Conservation (phyloP, 2,113 vertebrate genomes). For the Bambusicola thoracicus region DNA sequence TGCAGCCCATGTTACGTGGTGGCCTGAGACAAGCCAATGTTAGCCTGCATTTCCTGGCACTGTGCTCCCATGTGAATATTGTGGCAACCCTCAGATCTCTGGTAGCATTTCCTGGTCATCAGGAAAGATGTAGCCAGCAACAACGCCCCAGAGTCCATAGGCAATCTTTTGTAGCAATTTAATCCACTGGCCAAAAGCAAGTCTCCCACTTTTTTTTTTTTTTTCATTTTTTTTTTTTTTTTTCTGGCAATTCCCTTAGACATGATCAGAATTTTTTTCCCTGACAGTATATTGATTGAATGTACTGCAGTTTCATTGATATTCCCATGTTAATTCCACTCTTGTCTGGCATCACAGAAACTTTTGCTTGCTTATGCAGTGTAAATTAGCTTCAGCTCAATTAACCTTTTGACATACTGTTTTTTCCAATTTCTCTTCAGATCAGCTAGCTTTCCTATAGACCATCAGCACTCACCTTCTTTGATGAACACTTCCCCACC, state of each 20-base stretch:
- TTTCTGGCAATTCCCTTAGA: background rate
- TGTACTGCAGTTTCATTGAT: conserved; percentile 18
- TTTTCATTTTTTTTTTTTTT: background rate
- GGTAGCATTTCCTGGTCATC: background rate
- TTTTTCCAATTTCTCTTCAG: conserved; percentile 35
- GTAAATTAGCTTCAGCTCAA: conserved; percentile 59
- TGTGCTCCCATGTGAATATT: background rate
- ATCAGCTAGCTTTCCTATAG: conserved; percentile 2
- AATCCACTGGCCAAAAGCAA: background rate
- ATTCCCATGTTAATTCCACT: conserved; percentile 1
- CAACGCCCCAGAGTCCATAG: background rate
- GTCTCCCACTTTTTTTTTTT: background rate
- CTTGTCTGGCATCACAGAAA: background rate
- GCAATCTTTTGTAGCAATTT: background rate
- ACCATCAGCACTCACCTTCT: background rate
- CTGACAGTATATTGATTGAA: conserved; percentile 8
- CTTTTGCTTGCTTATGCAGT: conserved; percentile 17
- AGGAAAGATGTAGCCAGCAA: background rate
- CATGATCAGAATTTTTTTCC: background rate
- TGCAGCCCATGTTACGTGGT: background rate
- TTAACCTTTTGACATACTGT: conserved; percentile 47
- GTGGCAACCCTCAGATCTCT: rapidly evolving
- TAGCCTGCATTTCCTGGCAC: background rate
- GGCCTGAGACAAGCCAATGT: background rate
- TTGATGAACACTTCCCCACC: background rate